Base-by-base conservation (phyloP, 2,797 vertebrate genomes). In the Percopsis omiscomaycus region DNA sequence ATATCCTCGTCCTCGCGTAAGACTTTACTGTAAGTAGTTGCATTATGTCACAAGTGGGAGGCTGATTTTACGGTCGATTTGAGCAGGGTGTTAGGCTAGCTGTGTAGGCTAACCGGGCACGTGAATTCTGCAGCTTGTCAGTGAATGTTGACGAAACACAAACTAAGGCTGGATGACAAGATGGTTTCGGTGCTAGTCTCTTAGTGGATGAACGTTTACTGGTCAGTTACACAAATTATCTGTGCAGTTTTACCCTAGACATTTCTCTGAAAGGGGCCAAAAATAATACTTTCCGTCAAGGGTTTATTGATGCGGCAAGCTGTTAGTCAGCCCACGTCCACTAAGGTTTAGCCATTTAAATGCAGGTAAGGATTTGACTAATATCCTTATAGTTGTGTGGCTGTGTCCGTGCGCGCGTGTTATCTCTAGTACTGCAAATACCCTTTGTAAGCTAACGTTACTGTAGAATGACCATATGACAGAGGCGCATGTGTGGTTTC, bases 311-410 rank as follows among this genome's bases (percentile, higher is more conserved):
- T 37, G 52, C 29, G 10, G 9, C 10, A 11, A 54, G 52, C 12
- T 28, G 12, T 28, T 2, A 11, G 22, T 5, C 50, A 29, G 3
- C 12, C 28, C 16, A 37, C 6, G 53, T 12, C 51, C 58, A 13
- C 64, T 1, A 14, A 69, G 61, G 66, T 77, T 85, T 65, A 88
- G 54, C 61, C 55, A 27, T 75, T 44, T 84, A 75, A 87, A 81
- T 77, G 71, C 37, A 47, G 87, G 85, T 86, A 67, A 79, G 84
- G 89, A 87, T 88, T 91, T 80, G 15, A 67, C 78, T 89, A 87
- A 90, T 89, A 81, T 80, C 82, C 85, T 90, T 90, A 89, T 15
- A 60, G 73, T 57, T 37, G 22, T 75, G 66, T 66, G 59, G 50
- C 29, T 55, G 42, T 69, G 55, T 27, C 55, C 64, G n/a, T 49